These are phyloP conservation scores for Caenorhabditis sp. DNA, from an alignment of 2,888 invertebrate species.

Conservation along the genomic window DNA sequence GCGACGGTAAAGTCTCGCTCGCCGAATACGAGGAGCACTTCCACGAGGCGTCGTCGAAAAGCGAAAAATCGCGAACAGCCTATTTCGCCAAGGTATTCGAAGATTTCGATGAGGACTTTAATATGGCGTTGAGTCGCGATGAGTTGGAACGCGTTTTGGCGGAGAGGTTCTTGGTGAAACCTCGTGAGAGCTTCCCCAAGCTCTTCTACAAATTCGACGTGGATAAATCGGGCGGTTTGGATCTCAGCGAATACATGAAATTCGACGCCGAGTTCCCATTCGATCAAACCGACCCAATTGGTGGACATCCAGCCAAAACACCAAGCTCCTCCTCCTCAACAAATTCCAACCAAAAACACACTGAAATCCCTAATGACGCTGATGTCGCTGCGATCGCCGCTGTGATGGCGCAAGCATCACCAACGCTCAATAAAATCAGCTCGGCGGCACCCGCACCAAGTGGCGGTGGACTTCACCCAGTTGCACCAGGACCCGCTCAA, in stretches of 20 bases:
- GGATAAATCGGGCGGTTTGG: conserved; percentile 60
- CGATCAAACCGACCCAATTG: conserved; percentile 59
- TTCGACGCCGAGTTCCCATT: conserved; percentile 62
- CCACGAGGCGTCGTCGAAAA: conserved; percentile 55
- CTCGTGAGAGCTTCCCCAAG: conserved; percentile 60
- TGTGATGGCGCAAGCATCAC: conserved; percentile 46
- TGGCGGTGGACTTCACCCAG: conserved; percentile 31
- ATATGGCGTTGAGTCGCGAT: conserved; percentile 54
- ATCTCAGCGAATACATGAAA: conserved; percentile 61
- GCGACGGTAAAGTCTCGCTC: conserved; percentile 57
- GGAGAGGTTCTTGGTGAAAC: conserved; percentile 62
- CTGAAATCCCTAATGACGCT: conserved; percentile 35
- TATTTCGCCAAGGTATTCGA: conserved; percentile 67
- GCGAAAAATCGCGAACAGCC: conserved; percentile 55
- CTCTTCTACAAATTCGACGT: conserved; percentile 60
- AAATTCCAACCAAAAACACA: conserved; percentile 19
- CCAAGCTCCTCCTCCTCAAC: background rate
- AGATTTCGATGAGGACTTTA: conserved; percentile 63
- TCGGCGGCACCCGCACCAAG: conserved; percentile 1
- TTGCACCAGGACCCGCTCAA: conserved; percentile 21
- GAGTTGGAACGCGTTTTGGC: conserved; percentile 59
- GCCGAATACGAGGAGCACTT: conserved; percentile 61
- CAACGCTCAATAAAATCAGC: conserved; percentile 19
- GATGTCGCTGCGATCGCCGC: conserved; percentile 48
- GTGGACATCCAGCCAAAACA: conserved; percentile 18